Conservation (phyloP, 2,113 vertebrate species). For the Corydoras sp. region DNA sequence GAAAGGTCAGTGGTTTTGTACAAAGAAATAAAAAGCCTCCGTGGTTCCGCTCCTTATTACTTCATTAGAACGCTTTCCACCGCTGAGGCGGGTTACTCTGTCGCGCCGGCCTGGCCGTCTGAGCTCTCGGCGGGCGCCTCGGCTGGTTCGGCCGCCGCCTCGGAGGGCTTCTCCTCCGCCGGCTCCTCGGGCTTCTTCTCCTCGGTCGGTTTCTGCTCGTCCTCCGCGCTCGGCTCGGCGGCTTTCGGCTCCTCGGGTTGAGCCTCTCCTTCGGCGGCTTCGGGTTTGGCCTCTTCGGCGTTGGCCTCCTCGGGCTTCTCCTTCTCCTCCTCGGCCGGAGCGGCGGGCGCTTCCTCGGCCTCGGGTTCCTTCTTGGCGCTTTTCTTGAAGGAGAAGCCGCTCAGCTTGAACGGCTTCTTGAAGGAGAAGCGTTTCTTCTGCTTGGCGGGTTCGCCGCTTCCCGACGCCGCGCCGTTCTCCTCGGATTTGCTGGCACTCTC, state of each 20-base stretch:
- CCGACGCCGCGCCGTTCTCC: slow-evolving; percentile 65
- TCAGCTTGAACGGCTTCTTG: slow-evolving; percentile 95
- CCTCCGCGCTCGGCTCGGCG: slow-evolving; percentile 34
- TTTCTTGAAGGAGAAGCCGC: slow-evolving; percentile 95
- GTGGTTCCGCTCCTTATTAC: slow-evolving; percentile 50
- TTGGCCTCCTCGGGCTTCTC: slow-evolving; percentile 61
- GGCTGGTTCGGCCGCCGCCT: slow-evolving; percentile 54
- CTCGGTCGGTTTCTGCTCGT: slow-evolving; percentile 62
- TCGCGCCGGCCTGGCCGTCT: slow-evolving; percentile 60
- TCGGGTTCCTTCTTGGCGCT: slow-evolving; percentile 84
- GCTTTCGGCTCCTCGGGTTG: slow-evolving; percentile 49
- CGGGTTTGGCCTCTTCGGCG: slow-evolving; percentile 53
- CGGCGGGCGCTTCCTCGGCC: slow-evolving; percentile 58
- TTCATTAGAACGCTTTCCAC: slow-evolving; percentile 35
- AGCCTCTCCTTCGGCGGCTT: slow-evolving; percentile 51
- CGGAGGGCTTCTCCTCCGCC: slow-evolving; percentile 51
- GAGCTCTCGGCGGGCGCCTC: slow-evolving; percentile 64
- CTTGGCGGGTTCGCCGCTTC: slow-evolving; percentile 86
- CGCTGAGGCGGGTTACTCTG: slow-evolving; percentile 63
- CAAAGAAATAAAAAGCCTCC: slow-evolving; percentile 73
- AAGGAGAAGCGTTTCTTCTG: slow-evolving; percentile 97
- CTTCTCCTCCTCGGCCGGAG: slow-evolving; percentile 46
- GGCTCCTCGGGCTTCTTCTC: slow-evolving; percentile 66
- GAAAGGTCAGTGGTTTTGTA: slow-evolving; percentile 94
- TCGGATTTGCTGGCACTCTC: slow-evolving; percentile 66